These are phyloP conservation scores for Heliconius sara DNA, from an alignment of 2,888 invertebrate genomes.

Conservation along the genomic window DNA sequence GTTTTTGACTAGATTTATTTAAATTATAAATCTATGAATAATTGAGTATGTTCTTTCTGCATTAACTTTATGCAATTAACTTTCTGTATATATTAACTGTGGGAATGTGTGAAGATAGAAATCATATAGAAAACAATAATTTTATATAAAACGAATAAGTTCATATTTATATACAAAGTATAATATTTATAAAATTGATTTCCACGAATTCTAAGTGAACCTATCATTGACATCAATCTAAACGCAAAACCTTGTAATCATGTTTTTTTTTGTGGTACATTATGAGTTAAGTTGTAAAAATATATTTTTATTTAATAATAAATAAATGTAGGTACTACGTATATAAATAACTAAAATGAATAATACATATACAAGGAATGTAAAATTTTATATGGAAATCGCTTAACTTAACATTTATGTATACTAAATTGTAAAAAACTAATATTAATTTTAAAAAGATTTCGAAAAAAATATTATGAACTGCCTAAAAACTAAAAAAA, in stretches of 20 bases:
- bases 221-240: no score
- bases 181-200: no score
- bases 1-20: slow-evolving; percentile 17
- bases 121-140: background rate
- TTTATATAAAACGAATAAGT: no score
- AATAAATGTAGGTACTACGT: no score
- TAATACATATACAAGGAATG: background rate
- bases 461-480: background rate
- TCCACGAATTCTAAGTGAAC: no score
- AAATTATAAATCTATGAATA: slow-evolving; percentile 1
- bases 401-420: background rate
- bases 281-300: no score
- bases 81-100: no score
- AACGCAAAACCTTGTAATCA: no score
- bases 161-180: no score
- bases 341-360: background rate
- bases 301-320: no score
- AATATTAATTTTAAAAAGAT: background rate
- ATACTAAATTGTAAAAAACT: background rate
- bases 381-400: background rate
- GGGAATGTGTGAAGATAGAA: background rate
- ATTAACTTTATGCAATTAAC: no score
- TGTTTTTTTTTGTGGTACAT: no score
- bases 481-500: background rate
- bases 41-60: background rate